Evolutionary conservation across 2,113 vertebrate genomes (phyloP).

Genomic region (Gallinago media): DNA sequence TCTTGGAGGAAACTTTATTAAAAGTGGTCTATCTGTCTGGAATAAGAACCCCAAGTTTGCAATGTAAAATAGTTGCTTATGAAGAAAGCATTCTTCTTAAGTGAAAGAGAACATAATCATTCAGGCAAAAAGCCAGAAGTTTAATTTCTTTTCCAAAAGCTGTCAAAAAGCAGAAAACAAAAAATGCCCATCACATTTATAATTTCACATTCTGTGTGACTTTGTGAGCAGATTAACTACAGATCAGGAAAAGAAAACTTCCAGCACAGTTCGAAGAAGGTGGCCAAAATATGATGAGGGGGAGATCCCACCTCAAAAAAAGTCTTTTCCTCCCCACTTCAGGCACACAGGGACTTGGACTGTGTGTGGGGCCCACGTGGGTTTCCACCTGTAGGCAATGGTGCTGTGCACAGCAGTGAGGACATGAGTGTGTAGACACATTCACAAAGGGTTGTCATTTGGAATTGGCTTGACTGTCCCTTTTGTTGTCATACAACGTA

Average conservation of each 20-base stretch:
- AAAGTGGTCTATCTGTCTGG: constrained; percentile 42
- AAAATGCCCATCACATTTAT: not conserved
- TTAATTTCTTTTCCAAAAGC: constrained; percentile 28
- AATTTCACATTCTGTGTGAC: not conserved
- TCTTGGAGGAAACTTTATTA: constrained; percentile 12
- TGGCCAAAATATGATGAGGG: not conserved
- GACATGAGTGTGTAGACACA: rapidly evolving
- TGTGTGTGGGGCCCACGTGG: rapidly evolving
- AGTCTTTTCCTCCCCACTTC: not conserved
- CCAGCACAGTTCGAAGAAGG: not conserved
- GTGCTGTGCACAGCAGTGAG: rapidly evolving
- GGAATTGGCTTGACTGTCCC: not conserved
- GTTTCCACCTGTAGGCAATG: not conserved
- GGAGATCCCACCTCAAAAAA: not conserved
- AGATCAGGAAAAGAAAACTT: not conserved
- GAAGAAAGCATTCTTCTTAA: constrained; percentile 34
- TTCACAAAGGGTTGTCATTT: rapidly evolving
- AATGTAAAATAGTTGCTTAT: constrained; percentile 56
- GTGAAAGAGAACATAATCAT: not conserved
- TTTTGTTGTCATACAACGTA: not conserved
- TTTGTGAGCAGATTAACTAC: not conserved
- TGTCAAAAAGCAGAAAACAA: constrained; percentile 31
- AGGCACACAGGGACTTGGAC: not conserved
- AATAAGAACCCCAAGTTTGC: constrained; percentile 6
- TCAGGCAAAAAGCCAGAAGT: not conserved